Evolutionary conservation across 2,113 vertebrate species (phyloP).

Genomic region (Nerophis ophidion): DNA sequence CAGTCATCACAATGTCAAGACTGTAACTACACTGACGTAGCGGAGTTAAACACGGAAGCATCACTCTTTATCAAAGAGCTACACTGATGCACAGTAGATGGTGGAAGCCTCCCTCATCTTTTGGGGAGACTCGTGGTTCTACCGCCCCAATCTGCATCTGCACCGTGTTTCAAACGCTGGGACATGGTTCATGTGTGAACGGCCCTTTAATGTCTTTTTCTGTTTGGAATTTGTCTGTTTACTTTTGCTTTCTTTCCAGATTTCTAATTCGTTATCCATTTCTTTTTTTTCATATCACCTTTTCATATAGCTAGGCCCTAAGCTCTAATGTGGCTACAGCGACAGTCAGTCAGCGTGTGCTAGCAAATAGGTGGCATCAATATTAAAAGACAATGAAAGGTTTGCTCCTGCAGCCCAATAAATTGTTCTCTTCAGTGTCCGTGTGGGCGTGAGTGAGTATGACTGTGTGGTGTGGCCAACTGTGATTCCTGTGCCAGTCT

Average conservation of each 20-base stretch:
- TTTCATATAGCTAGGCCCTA: slow-evolving; percentile 45
- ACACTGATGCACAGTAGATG: too few species aligned
- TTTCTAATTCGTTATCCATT: slow-evolving; percentile 18
- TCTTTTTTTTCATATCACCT: slow-evolving; percentile 28
- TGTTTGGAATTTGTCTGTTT: slow-evolving; percentile 29
- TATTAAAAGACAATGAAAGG: slow-evolving; percentile 67
- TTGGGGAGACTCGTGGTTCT: too few species aligned
- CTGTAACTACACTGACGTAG: too few species aligned
- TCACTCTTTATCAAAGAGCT: too few species aligned
- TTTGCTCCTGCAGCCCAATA: slow-evolving; percentile 60
- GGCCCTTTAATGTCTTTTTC: slow-evolving; percentile 20
- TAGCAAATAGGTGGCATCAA: slow-evolving; percentile 65
- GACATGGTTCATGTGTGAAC: too few species aligned
- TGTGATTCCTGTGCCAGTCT: slow-evolving; percentile 12
- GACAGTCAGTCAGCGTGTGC: slow-evolving; percentile 32
- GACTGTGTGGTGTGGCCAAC: slow-evolving; percentile 14
- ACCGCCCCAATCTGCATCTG: too few species aligned
- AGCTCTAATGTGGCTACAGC: slow-evolving; percentile 49
- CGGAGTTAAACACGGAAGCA: too few species aligned
- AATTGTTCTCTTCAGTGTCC: slow-evolving; percentile 52
- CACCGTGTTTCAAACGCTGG: too few species aligned
- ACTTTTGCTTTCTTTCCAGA: slow-evolving; percentile 40
- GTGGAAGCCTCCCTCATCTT: too few species aligned
- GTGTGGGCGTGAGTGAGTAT: slow-evolving; percentile 22
- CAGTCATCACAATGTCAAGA: too few species aligned